Evolutionary conservation across 2,113 vertebrate genomes (phyloP).

Genomic region (Redunca redunca): DNA sequence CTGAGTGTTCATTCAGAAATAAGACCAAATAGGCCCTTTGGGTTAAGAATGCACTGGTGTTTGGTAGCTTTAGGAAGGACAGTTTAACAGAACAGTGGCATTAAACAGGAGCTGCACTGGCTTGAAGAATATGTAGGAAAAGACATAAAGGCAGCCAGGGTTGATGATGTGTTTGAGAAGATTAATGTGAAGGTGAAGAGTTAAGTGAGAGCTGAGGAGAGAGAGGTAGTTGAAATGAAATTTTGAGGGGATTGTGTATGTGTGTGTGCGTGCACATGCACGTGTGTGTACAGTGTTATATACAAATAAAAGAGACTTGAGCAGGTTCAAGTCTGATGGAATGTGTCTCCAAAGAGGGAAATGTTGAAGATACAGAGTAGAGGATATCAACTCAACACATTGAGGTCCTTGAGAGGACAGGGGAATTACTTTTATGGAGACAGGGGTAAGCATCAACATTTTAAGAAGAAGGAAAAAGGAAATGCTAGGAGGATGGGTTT

Average conservation of each 20-base stretch:
- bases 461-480: neutral
- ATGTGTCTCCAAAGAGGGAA: neutral
- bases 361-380: neutral
- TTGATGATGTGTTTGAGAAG: neutral
- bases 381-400: neutral
- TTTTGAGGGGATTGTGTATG: neutral
- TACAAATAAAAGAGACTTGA: neutral
- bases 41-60: neutral
- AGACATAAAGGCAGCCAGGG: neutral
- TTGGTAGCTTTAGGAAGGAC: neutral
- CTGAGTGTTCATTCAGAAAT: neutral
- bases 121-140: neutral
- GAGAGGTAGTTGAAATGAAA: neutral
- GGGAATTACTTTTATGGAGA: neutral
- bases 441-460: neutral
- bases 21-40: neutral
- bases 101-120: neutral
- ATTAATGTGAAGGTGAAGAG: neutral
- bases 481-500: neutral
- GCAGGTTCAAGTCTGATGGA: neutral
- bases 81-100: neutral
- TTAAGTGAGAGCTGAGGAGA: neutral
- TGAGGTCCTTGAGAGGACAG: neutral
- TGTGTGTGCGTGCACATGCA: fast-evolving
- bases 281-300: neutral